These are phyloP conservation scores for Caenorhabditis latens DNA, from an alignment of 1,140 invertebrate genomes.

Conservation along the genomic window DNA sequence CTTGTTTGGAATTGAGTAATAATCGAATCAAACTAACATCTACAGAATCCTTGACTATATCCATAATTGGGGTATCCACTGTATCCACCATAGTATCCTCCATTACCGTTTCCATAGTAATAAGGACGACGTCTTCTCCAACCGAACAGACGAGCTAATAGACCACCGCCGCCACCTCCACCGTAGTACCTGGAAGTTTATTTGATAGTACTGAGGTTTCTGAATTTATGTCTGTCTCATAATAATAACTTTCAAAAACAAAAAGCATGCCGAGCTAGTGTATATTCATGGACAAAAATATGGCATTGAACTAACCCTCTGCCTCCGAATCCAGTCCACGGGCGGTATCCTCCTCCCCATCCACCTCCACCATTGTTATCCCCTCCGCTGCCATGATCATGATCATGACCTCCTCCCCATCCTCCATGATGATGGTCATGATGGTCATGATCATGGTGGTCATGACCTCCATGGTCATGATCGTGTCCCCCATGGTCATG, in stretches of 20 bases:
- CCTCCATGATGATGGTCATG: background rate
- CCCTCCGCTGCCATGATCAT: slow-evolving; percentile 15
- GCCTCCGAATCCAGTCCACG: slow-evolving; percentile 31
- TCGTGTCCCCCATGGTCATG: slow-evolving; percentile 17
- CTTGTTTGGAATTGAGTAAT: background rate
- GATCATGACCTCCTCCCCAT: slow-evolving; percentile 25
- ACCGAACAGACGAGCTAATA: slow-evolving; percentile 3
- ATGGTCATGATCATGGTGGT: slow-evolving; percentile 1
- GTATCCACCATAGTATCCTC: slow-evolving; percentile 11
- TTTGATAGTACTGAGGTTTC: no score
- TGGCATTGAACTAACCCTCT: background rate
- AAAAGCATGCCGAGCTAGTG: no score
- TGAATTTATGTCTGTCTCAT: no score
- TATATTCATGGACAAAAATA: background rate
- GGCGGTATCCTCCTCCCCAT: slow-evolving; percentile 25
- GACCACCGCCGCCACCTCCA: slow-evolving; percentile 20
- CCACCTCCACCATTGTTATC: slow-evolving; percentile 26
- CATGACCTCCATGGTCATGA: slow-evolving; percentile 16
- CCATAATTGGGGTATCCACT: slow-evolving; percentile 33
- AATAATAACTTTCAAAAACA: no score
- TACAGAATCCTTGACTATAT: slow-evolving; percentile 22
- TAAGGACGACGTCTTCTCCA: slow-evolving; percentile 23
- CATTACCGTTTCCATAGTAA: background rate
- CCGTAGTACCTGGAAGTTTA: slow-evolving; percentile 12
- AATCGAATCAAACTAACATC: background rate